A percentile compares a stretch with the other conserved stretches of the same genome.
Evolutionary conservation across 2,888 invertebrate genomes (phyloP).

Genomic region (Xanthia icteritia): DNA sequence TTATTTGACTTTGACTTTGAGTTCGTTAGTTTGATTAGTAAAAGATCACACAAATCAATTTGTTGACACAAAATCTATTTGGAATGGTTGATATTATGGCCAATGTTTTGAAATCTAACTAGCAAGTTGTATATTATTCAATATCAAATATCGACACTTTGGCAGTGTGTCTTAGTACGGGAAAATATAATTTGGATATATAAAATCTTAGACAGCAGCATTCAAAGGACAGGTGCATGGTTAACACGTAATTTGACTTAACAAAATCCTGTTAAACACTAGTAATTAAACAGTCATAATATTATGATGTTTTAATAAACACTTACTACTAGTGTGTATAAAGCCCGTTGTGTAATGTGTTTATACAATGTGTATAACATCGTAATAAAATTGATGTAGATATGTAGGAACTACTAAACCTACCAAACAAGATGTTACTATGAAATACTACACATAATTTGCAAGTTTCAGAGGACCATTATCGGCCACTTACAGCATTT

Average conservation of each 20-base stretch:
- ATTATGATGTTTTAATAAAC: neutral
- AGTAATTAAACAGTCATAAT: no score
- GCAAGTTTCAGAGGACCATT: neutral
- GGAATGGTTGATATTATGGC: neutral
- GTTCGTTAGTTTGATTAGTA: neutral
- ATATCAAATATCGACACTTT: neutral
- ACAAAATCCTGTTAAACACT: neutral
- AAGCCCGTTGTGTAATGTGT: neutral
- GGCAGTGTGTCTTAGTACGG: neutral
- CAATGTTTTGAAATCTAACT: neutral
- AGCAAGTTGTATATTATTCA: neutral
- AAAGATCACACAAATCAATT: neutral
- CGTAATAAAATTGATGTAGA: neutral
- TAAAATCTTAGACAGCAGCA: neutral
- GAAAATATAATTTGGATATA: neutral
- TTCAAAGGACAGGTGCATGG: neutral
- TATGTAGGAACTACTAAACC: neutral
- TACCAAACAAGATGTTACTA: neutral
- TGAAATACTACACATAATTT: neutral
- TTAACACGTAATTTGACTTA: neutral
- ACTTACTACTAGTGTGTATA: neutral
- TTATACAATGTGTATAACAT: neutral
- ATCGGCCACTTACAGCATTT: constrained; percentile 1
- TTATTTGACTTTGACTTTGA: no score
- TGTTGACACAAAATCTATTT: neutral